A percentile compares a stretch with the other conserved stretches of the same genome.
These are phyloP conservation scores for Pogonocherus hispidulus DNA, from an alignment of 2,888 invertebrate species.

Conservation along the genomic window DNA sequence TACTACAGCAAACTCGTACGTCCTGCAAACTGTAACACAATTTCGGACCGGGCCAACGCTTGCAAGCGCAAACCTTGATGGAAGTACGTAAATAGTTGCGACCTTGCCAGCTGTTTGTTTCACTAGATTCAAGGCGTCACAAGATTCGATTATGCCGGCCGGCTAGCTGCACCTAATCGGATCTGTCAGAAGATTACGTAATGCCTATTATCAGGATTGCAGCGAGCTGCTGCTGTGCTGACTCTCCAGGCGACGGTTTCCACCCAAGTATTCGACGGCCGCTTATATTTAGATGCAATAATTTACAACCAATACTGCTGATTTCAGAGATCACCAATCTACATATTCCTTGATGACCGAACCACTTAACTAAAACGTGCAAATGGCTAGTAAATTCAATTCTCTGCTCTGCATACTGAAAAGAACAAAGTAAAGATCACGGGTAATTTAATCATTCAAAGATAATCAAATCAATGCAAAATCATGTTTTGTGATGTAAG, in stretches of 20 bases:
- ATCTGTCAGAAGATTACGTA: conserved; percentile 18
- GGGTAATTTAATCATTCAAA: too few species aligned
- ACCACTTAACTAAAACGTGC: too few species aligned
- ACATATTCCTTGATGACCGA: too few species aligned
- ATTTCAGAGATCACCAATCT: neutral
- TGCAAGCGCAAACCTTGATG: conserved; percentile 20
- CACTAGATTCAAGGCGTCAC: conserved; percentile 23
- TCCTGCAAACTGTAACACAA: neutral
- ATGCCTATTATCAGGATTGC: conserved; percentile 14
- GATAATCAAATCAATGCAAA: too few species aligned
- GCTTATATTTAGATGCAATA: conserved; percentile 1
- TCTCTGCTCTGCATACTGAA: too few species aligned
- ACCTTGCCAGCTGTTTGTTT: conserved; percentile 42
- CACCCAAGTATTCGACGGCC: neutral
- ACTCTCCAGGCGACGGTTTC: neutral
- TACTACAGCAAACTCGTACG: neutral
- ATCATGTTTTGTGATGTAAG: too few species aligned
- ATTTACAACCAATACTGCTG: neutral
- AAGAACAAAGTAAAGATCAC: too few species aligned
- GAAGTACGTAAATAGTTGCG: conserved; percentile 45
- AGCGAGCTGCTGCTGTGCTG: neutral
- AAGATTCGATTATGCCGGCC: conserved; percentile 1
- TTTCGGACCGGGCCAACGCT: conserved; percentile 1
- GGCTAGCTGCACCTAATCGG: conserved; percentile 17
- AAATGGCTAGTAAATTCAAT: too few species aligned